phyloP scores from a whole-genome alignment of 2,113 vertebrate species.

The Casuarius casuarius region DNA sequence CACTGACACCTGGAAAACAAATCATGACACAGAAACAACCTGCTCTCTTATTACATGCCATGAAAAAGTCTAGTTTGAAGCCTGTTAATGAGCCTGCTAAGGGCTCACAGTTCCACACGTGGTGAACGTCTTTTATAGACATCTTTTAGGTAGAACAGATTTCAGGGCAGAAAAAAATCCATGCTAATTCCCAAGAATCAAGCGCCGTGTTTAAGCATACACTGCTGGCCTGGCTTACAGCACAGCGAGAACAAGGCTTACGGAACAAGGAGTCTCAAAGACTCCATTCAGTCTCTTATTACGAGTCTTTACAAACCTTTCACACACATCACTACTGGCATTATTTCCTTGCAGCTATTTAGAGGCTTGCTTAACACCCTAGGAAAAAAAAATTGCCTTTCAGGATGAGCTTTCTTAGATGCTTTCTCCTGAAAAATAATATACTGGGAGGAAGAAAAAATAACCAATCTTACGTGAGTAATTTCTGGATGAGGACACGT shows the following conservation, averaged over 20 bases:
- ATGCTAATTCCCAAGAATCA: background rate
- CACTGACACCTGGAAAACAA: background rate
- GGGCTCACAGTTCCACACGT: background rate
- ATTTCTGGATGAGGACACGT: conserved; percentile 87
- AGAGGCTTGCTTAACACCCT: conserved; percentile 31
- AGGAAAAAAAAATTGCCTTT: background rate
- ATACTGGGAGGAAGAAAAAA: background rate
- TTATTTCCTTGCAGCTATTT: conserved; percentile 52
- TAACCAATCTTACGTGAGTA: conserved; percentile 81
- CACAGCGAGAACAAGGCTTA: background rate
- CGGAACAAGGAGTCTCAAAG: conserved; percentile 48
- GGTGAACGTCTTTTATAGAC: background rate
- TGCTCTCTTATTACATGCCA: background rate
- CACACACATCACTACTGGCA: conserved; percentile 20
- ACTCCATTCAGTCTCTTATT: conserved; percentile 50
- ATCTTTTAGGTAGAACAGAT: background rate
- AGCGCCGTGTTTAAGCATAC: background rate
- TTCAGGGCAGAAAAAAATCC: background rate
- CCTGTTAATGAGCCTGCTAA: background rate
- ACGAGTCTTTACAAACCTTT: conserved; percentile 41
- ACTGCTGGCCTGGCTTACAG: background rate
- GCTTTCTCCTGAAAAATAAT: conserved; percentile 6
- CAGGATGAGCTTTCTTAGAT: background rate
- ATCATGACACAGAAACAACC: background rate
- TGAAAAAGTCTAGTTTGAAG: background rate